Conservation (phyloP, 2,797 vertebrate genomes). For the Apogon talboti region DNA sequence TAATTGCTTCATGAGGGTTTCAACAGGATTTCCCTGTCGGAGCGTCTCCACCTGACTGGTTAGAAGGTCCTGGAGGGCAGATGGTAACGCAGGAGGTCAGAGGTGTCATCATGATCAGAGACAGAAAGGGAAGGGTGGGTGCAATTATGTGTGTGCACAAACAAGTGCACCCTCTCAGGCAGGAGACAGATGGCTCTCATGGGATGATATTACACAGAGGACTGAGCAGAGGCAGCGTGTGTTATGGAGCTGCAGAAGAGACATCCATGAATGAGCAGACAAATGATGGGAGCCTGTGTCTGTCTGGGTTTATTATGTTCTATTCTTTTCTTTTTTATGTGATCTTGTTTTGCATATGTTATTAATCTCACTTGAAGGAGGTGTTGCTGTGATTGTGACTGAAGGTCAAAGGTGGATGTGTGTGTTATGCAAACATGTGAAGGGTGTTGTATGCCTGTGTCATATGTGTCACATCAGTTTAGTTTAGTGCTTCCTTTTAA, state of each 20-base stretch:
- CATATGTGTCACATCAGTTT: too few species aligned
- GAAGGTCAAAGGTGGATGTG: too few species aligned
- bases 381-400: too few species aligned
- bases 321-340: too few species aligned
- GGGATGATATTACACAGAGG: slow-evolving; percentile 41
- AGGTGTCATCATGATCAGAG: slow-evolving; percentile 46
- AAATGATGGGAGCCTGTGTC: too few species aligned
- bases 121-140: slow-evolving; percentile 19
- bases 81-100: slow-evolving; percentile 45
- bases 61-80: slow-evolving; percentile 22
- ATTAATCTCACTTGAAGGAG: too few species aligned
- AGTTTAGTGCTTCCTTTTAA: too few species aligned
- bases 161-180: background rate
- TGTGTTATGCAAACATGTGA: too few species aligned
- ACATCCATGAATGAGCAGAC: slow-evolving; percentile 24
- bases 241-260: slow-evolving; percentile 10
- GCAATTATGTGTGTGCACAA: slow-evolving; percentile 3
- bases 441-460: too few species aligned
- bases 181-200: slow-evolving; percentile 34
- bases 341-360: too few species aligned
- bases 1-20: slow-evolving; percentile 47
- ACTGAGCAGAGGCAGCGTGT: slow-evolving; percentile 1
- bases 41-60: slow-evolving; percentile 27
- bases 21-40: slow-evolving; percentile 40
- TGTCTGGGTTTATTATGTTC: too few species aligned